Conservation (phyloP, 2,888 invertebrate species). For the Himalopsyche anomala region DNA sequence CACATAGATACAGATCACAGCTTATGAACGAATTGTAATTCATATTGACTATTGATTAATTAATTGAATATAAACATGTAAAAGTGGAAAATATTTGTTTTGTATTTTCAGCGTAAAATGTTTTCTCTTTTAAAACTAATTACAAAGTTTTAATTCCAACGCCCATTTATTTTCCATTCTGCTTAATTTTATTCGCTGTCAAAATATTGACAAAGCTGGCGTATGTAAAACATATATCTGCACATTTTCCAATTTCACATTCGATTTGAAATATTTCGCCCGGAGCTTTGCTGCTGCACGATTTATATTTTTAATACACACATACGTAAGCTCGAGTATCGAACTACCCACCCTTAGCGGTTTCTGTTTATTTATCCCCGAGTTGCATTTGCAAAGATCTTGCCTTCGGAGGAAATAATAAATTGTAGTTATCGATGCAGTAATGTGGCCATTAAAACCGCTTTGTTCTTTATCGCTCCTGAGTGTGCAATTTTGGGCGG, state of each 20-base stretch:
- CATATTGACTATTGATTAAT: too few relatives aligned
- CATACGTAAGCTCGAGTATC: background rate
- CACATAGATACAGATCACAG: too few relatives aligned
- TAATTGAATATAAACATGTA: too few relatives aligned
- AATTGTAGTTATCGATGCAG: slow-evolving; percentile 32
- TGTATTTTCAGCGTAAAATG: too few relatives aligned
- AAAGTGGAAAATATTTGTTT: too few relatives aligned
- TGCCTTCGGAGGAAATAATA: background rate
- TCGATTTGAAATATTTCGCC: slow-evolving; percentile 1
- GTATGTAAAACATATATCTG: background rate
- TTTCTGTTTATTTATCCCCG: slow-evolving; percentile 10
- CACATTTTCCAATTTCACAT: background rate
- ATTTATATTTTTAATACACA: background rate
- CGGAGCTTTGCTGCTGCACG: background rate
- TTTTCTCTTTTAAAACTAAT: too few relatives aligned
- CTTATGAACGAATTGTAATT: too few relatives aligned
- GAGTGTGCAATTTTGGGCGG: slow-evolving; percentile 18
- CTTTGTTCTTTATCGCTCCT: slow-evolving; percentile 6
- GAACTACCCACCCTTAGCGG: background rate
- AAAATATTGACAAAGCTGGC: slow-evolving; percentile 11
- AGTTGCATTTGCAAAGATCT: slow-evolving; percentile 27
- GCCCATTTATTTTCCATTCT: too few relatives aligned
- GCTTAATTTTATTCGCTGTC: background rate
- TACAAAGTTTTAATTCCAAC: too few relatives aligned
- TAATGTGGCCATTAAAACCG: slow-evolving; percentile 25